phyloP scores from a whole-genome alignment of 2,888 invertebrate species.

The Rotaria macrura region DNA sequence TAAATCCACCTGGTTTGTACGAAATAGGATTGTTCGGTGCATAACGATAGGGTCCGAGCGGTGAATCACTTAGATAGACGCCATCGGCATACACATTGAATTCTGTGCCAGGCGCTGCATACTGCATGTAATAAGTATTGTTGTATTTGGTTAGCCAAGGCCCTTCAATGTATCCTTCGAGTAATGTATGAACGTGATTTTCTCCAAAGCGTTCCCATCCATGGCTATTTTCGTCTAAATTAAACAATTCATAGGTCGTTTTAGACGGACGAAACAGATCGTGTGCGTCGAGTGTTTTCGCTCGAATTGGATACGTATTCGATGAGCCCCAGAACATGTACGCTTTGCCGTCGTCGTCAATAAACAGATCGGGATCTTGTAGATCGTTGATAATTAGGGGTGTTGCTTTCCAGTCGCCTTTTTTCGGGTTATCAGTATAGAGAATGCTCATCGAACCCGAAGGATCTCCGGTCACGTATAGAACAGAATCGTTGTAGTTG shows the following conservation, averaged over 20 bases:
- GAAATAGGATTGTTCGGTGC: background rate
- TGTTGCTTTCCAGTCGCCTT: background rate
- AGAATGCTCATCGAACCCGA: conserved; percentile 11
- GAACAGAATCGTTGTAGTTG: background rate
- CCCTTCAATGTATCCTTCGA: background rate
- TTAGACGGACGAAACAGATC: background rate
- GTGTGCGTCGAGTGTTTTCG: background rate
- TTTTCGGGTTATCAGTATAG: background rate
- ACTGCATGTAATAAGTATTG: background rate
- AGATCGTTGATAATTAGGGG: background rate
- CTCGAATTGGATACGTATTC: background rate
- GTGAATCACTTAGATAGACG: background rate
- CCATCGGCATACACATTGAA: conserved; percentile 1
- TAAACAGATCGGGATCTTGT: conserved; percentile 5
- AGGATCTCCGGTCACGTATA: background rate
- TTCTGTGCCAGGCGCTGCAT: background rate
- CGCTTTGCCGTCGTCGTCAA: background rate
- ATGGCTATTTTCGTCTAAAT: background rate
- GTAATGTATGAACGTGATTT: background rate
- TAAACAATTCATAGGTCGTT: background rate
- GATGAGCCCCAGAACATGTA: conserved; percentile 4
- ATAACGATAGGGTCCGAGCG: background rate
- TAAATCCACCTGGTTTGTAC: conserved; percentile 6
- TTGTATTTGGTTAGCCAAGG: background rate
- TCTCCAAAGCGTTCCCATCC: conserved; percentile 2